phyloP scores from a whole-genome alignment of 2,888 invertebrate species.

The Tetranychus piercei region DNA sequence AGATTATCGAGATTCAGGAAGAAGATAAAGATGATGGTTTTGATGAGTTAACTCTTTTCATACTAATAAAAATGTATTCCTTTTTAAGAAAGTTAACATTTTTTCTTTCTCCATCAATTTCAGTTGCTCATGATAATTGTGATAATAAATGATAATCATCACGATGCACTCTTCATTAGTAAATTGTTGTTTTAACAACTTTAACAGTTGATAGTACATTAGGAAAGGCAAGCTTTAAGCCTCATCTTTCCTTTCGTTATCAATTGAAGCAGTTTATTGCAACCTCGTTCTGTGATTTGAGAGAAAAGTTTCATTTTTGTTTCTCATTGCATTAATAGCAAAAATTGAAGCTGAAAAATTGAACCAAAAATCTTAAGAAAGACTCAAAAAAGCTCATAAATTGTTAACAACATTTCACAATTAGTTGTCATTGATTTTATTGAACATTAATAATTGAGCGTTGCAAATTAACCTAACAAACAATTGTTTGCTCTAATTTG shows the following conservation, averaged over 20 bases:
- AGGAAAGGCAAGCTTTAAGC: no score
- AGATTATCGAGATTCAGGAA: neutral
- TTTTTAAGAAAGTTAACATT: neutral
- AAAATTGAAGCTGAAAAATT: no score
- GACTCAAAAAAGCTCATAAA: neutral
- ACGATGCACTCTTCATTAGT: neutral
- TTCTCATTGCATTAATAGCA: no score
- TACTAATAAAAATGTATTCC: neutral
- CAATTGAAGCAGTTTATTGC: no score
- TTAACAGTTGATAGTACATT: no score
- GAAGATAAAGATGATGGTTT: neutral
- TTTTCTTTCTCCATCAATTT: no score
- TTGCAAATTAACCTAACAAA: neutral
- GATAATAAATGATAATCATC: neutral
- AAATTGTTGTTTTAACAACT: neutral
- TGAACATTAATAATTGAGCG: neutral
- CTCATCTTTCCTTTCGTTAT: no score
- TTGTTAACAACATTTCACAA: neutral
- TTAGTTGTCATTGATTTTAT: neutral
- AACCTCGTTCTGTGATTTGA: no score
- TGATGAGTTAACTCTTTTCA: neutral
- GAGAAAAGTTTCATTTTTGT: no score
- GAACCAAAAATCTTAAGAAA: no score
- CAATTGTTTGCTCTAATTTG: neutral
- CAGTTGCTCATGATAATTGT: no score